A percentile compares a stretch with the other conserved stretches of the same genome.
Evolutionary conservation across 92 coral and sea anemone genomes (phyloP).

Genomic region (Porites evermanni): DNA sequence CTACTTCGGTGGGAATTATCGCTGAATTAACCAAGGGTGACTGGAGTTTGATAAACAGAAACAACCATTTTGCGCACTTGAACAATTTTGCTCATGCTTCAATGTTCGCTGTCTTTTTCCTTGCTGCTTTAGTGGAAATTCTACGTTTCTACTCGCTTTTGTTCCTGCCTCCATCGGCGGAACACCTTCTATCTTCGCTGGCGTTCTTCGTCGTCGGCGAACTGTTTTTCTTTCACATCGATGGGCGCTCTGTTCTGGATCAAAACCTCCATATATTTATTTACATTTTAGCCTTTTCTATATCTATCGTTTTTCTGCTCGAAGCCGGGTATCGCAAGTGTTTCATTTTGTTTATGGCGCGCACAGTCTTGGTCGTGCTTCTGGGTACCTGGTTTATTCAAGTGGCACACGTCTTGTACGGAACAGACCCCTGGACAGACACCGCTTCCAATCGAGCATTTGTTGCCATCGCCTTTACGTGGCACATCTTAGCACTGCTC

Average conservation of each 20-base stretch:
- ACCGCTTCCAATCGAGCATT: conserved; percentile 55
- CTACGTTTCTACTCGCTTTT: conserved; percentile 39
- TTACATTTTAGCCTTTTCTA: conserved; percentile 47
- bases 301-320: conserved; percentile 47
- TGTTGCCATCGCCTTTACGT: conserved; percentile 56
- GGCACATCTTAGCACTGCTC: conserved; percentile 61
- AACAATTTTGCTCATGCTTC: conserved; percentile 70
- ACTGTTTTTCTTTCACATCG: conserved; percentile 59
- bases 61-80: conserved; percentile 47
- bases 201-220: conserved; percentile 67
- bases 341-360: conserved; percentile 32
- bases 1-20: conserved; percentile 36
- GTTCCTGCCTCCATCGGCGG: conserved; percentile 40
- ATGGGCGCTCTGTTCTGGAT: conserved; percentile 62
- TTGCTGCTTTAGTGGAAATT: conserved; percentile 54
- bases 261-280: conserved; percentile 54
- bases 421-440: conserved; percentile 61
- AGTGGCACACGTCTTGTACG: conserved; percentile 68
- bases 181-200: conserved; percentile 39
- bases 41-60: conserved; percentile 25
- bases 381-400: conserved; percentile 78
- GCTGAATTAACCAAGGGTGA: conserved; percentile 50
- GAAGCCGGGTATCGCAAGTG: conserved; percentile 67
- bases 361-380: conserved; percentile 55
- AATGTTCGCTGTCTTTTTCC: conserved; percentile 57